These are phyloP conservation scores for Entomobrya multifasciata DNA, from an alignment of 2,888 invertebrate genomes.

Conservation along the genomic window DNA sequence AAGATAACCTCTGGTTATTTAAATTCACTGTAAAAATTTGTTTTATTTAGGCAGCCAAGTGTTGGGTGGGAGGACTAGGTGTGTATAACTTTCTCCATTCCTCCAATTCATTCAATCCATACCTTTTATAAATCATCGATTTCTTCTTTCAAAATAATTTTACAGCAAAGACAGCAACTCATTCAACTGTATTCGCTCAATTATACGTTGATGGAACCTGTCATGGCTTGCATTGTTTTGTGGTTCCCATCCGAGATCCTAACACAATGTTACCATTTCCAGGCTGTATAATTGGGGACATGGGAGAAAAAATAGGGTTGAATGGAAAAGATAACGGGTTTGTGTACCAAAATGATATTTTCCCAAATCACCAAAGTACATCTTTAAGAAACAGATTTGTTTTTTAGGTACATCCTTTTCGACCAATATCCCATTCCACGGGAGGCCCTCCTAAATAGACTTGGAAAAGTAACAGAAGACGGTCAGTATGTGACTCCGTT, in stretches of 20 bases:
- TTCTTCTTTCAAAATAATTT: neutral
- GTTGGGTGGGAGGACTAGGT: conserved; percentile 96
- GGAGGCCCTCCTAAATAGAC: conserved; percentile 91
- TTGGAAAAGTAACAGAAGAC: conserved; percentile 91
- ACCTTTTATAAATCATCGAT: neutral
- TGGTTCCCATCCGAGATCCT: conserved; percentile 92
- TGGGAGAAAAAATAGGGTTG: conserved; percentile 95
- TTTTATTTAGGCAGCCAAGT: conserved; percentile 84
- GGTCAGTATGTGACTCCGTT: conserved; percentile 94
- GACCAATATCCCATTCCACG: conserved; percentile 93
- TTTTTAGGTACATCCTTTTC: conserved; percentile 88
- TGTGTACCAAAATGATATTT: neutral
- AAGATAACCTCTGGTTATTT: too few species aligned
- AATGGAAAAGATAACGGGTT: conserved; percentile 96
- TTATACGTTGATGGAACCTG: conserved; percentile 89
- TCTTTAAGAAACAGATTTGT: too few species aligned
- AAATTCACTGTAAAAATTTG: too few species aligned
- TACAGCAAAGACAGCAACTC: conserved; percentile 87
- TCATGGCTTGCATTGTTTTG: conserved; percentile 94
- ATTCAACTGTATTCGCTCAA: conserved; percentile 94
- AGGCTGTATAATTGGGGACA: conserved; percentile 88
- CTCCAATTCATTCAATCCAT: too few species aligned
- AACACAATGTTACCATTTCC: conserved; percentile 89
- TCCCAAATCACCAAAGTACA: neutral
- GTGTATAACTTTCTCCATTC: neutral